Conservation (phyloP, 2,888 invertebrate species). For the Lepidonotus clava region DNA sequence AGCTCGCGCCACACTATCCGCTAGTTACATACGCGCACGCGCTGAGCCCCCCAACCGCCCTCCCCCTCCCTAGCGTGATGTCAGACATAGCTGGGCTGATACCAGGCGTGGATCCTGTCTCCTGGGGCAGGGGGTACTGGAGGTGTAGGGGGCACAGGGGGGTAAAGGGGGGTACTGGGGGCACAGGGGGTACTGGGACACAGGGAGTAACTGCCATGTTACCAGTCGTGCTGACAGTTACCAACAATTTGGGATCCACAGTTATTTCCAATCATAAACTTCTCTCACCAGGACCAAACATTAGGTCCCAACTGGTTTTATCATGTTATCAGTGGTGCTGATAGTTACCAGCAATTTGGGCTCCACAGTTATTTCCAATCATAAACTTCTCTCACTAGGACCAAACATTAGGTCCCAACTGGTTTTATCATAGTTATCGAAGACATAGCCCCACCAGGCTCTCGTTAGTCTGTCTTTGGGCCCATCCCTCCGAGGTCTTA, state of each 20-base stretch:
- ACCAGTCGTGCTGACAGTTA: neutral
- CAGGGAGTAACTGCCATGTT: no score
- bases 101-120: neutral
- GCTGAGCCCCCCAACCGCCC: neutral
- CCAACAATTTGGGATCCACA: no score
- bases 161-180: neutral
- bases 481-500: neutral
- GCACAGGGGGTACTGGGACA: neutral
- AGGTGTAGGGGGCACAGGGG: neutral
- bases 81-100: neutral
- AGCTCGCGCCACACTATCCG: neutral
- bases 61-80: slow-evolving; percentile 1
- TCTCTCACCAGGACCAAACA: neutral
- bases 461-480: neutral
- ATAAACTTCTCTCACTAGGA: neutral
- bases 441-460: neutral
- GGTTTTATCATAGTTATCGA: no score
- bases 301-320: neutral
- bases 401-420: neutral
- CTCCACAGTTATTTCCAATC: neutral
- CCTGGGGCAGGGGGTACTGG: neutral
- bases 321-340: no score
- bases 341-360: no score
- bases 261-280: neutral
- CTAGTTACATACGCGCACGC: neutral